Percentiles rank a stretch among this genome's conserved stretches.
Conservation (phyloP, 2,888 invertebrate species). For the Epinotia demarniana region DNA sequence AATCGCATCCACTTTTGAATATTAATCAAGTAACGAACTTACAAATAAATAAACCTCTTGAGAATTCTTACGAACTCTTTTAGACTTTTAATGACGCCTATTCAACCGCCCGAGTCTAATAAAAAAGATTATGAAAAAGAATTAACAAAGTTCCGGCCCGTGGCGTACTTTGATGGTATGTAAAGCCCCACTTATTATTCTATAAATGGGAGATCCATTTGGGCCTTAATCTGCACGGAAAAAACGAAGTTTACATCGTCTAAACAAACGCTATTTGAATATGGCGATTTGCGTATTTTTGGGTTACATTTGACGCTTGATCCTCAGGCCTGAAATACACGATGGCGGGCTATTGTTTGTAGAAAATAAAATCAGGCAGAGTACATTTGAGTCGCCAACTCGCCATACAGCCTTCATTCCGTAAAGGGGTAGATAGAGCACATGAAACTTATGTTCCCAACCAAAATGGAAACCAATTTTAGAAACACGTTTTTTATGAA, state of each 20-base stretch:
- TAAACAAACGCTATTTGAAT: conserved; percentile 61
- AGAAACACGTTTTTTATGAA: no score
- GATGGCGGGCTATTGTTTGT: background rate
- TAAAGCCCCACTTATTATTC: conserved; percentile 74
- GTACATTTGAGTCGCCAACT: no score
- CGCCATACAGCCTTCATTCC: no score
- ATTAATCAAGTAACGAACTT: conserved; percentile 71
- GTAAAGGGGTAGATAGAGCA: no score
- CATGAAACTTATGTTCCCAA: no score
- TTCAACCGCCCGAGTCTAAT: conserved; percentile 74
- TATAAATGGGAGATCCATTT: conserved; percentile 62
- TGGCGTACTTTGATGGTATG: conserved; percentile 66
- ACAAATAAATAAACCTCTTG: conserved; percentile 70
- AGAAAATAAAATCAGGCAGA: no score
- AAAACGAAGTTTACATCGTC: conserved; percentile 57
- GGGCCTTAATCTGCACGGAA: conserved; percentile 50
- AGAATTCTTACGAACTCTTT: conserved; percentile 67
- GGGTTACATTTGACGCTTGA: conserved; percentile 34
- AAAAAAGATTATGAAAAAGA: conserved; percentile 75
- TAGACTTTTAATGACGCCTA: conserved; percentile 77
- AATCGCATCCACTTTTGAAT: conserved; percentile 59
- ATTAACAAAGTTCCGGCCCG: conserved; percentile 63
- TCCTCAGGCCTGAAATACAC: conserved; percentile 4
- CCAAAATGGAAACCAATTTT: no score
- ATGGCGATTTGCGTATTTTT: conserved; percentile 53